Evolutionary conservation across 2,888 invertebrate species (phyloP), one percentile per base, ranked within the genome.

Genomic region (Operophtera brumata): DNA sequence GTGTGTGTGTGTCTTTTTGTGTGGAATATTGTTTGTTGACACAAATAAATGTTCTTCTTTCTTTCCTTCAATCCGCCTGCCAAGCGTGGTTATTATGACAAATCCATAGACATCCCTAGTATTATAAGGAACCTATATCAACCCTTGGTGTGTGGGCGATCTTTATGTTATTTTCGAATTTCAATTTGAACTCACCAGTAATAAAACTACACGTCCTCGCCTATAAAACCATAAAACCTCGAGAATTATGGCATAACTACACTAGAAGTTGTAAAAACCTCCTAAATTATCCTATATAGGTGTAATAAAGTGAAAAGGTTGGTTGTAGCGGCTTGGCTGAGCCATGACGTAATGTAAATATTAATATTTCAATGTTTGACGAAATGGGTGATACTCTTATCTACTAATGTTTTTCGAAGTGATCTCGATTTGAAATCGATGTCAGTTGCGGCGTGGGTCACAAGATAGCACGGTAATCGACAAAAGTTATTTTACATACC

Each of bases 301-400:
- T 26, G 56, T 61, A 58, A 57, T 61, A 62, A 65, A 62, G 56
- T 51, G 58, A 50, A 55, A 57, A 59, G 48, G 53, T 43, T 20
- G 20, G 43, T 32, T 45, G n/a, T n/a, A n/a, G n/a, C n/a, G 47
- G 55, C 59, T 57, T 47, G 47, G 42, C 62, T 58, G 51, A 53
- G 59, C 49, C 45, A 45, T 62, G 59, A 58, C 58, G 59, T 62
- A 59, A 59, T 64, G 59, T 46, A 54, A 63, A 66, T 62, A 66
- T 66, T 65, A 65, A 66, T 66, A 66, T 66, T 65, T 65, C 42
- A 66, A 61, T 50, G n/a, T n/a, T n/a, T n/a, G 30, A 52, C 7
- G 40, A 30, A 35, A 41, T 45, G 43, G 4, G 20, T 3, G 20
- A 20, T 4, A 20, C 4, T 20, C 2, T 2, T 20, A 20, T 4